Conservation (phyloP, 2,888 invertebrate genomes). For the Trissoscelio sp. region DNA sequence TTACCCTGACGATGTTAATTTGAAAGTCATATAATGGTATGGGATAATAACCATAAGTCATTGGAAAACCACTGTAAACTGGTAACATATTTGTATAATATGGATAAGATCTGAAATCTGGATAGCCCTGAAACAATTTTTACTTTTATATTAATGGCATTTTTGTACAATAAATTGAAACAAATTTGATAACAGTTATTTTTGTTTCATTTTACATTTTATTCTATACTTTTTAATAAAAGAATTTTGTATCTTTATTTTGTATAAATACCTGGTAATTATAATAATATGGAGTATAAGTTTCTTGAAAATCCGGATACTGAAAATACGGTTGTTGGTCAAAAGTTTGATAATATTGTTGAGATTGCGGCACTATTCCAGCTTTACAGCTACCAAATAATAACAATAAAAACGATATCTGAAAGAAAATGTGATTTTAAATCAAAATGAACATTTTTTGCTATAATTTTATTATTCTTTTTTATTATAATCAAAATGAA, state of each 20-base stretch:
- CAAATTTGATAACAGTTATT: too few species aligned
- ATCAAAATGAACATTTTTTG: too few species aligned
- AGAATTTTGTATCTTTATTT: background rate
- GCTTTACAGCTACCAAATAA: conserved; percentile 31
- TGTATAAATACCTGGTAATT: conserved; percentile 31
- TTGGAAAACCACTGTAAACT: conserved; percentile 34
- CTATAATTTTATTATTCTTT: too few species aligned
- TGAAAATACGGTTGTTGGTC: conserved; percentile 17
- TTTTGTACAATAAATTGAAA: too few species aligned
- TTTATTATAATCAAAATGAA: too few species aligned
- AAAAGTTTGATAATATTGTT: conserved; percentile 15
- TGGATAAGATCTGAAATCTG: conserved; percentile 30
- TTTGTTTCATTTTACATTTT: too few species aligned
- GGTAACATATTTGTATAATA: conserved; percentile 24
- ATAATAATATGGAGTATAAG: conserved; percentile 46
- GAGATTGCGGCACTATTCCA: conserved; percentile 26
- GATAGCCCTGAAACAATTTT: conserved; percentile 38
- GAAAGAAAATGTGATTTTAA: background rate
- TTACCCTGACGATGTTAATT: conserved; percentile 44
- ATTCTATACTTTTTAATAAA: too few species aligned
- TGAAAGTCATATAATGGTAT: conserved; percentile 43
- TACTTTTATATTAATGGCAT: too few species aligned
- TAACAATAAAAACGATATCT: conserved; percentile 23
- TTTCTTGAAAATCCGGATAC: conserved; percentile 37
- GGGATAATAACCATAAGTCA: conserved; percentile 42